Evolutionary conservation across 92 coral and sea anemone species (phyloP), one percentile per base, ranked within the genome.

Genomic region (Pocillopora grandis): DNA sequence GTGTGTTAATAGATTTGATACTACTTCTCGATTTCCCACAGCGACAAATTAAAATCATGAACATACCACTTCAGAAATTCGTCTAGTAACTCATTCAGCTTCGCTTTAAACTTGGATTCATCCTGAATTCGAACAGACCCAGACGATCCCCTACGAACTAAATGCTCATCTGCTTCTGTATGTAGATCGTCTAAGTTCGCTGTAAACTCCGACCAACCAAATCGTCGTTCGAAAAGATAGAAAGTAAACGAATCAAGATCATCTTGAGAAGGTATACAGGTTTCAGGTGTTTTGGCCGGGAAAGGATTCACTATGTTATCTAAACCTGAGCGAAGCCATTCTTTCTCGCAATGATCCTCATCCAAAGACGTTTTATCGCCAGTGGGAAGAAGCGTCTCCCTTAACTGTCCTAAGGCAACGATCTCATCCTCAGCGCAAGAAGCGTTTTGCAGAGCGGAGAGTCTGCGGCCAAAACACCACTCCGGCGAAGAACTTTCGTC

Each of bases 221-320:
- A 96, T 37, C 99, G 93, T 31, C 99, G 91, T 75, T 96, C 99
- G 85, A 94, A 94, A 56, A 94, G 87, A 86, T 96, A 96, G 66
- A 94, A 94, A 18, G 99, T 96, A 49, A 96, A 96, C 58, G 80
- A 85, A 66, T 94, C 89, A 5, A 96, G 85, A 21, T 94, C 87
- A 36, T 88, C 86, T 72, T 96, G 98, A 18, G 61, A 62, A 66
- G 42, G 84, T 56, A 90, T 80, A 67, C 90, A 80, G 52, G 80
- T 80, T 78, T 90, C 94, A 19, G 98, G 99, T 33, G 87, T 84
- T 61, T 80, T 80, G 36, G 81, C 75, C 20, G 98, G 99, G 85
- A 94, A 96, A 64, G 99, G 99, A 76, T 96, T 90, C 14, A 65
- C 84, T 58, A 58, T 71, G 21, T 87, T 90, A 27, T 80, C 80